Evolutionary conservation across 2,113 vertebrate species (phyloP), one percentile per base, ranked within the genome.

Genomic region (Centropristis striata): DNA sequence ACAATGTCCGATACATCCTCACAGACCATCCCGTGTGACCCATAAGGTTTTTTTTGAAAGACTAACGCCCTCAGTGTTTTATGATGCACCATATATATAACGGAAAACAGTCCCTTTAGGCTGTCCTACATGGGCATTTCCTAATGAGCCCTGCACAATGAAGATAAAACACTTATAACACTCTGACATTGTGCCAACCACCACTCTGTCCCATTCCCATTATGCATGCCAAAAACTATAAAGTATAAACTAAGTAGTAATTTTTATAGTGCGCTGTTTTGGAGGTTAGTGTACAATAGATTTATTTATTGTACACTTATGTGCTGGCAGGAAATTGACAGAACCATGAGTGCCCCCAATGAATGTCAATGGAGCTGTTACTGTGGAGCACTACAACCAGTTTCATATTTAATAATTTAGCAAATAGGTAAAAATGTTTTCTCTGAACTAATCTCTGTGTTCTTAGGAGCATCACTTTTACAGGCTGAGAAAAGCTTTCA

Each of bases 1-100:
- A 41, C 64, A 13, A 4, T 66, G 47, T 32, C 50, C 1, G n/a
- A 68, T 78, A 78, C 41, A 50, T 71, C 32, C 15, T 73, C 57
- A 39, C 2, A 16, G 25, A 12, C 27, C 42, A 32, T 57, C 60
- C 28, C 15, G 15, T 49, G 51, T 61, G 64, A 78, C 63, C 42
- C 32, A 28, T 32, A 25, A 63, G 60, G 47, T 11, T 46, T 53
- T 46, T 53, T 21, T 58, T 64, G 51, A 50, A n/a, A 50, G 25
- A 18, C 8, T 4, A 14, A 25, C 4, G 20, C 15, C 11, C 16
- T 36, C 16, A 15, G 61, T 51, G 25, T 36, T 74, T 54, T 63
- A 11, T 21, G 41, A 15, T 41, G 54, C 44, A 63, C 32, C 57
- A 41, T 23, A 32, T 23, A 32, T 55, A 23, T 23, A 64, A 28